Evolutionary conservation across 2,797 vertebrate species (phyloP).

Genomic region (Smutsia gigantea): DNA sequence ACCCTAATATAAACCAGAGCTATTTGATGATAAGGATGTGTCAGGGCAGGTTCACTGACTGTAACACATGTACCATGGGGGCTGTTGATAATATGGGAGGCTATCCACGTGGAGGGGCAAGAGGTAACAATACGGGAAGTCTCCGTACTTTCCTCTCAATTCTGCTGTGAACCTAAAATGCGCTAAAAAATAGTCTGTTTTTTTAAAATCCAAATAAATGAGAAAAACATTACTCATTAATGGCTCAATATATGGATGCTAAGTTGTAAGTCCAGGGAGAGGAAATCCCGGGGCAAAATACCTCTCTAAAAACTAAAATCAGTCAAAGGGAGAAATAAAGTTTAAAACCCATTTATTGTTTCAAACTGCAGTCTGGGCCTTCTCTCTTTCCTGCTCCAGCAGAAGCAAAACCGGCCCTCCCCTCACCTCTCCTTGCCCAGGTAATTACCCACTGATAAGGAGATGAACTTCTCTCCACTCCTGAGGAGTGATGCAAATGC

Average conservation of each 20-base stretch:
- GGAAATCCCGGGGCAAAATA: too few species aligned
- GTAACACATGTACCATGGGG: neutral
- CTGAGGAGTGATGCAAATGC: too few species aligned
- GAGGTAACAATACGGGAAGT: neutral
- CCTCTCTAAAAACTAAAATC: too few species aligned
- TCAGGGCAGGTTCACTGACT: accelerated
- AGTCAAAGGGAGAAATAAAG: too few species aligned
- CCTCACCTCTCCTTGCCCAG: too few species aligned
- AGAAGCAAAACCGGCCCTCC: too few species aligned
- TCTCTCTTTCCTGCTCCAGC: too few species aligned
- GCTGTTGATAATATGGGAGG: neutral
- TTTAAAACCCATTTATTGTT: too few species aligned
- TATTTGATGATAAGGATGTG: neutral
- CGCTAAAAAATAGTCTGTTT: neutral
- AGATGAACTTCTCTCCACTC: too few species aligned
- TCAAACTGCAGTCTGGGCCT: too few species aligned
- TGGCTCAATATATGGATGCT: neutral
- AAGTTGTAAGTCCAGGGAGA: neutral
- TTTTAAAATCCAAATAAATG: neutral
- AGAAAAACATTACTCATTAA: neutral
- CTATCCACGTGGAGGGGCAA: too few species aligned
- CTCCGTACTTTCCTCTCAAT: neutral
- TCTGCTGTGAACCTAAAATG: slow-evolving; percentile 6
- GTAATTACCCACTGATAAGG: too few species aligned
- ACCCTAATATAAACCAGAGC: neutral